Evolutionary conservation across 1,140 invertebrate species (phyloP).

Genomic region (Procambarus virginalis): DNA sequence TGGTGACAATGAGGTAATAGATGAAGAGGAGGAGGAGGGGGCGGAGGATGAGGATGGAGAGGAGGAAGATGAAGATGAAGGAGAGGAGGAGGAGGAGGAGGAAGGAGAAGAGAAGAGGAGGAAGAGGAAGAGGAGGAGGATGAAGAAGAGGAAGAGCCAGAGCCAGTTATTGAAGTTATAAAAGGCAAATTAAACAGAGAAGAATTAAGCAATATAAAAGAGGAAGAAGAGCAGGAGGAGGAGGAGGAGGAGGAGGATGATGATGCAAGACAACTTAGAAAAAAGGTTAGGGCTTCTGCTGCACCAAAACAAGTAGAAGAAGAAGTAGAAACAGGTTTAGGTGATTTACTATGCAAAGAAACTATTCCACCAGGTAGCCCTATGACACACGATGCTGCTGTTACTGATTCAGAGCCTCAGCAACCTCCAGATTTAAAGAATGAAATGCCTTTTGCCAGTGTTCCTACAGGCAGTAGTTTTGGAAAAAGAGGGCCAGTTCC

Average conservation of each 20-base stretch:
- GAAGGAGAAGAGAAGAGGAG: conserved; percentile 24
- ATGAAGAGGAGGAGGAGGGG: conserved; percentile 26
- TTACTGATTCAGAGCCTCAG: conserved; percentile 48
- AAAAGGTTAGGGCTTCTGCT: conserved; percentile 36
- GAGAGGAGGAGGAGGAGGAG: background rate
- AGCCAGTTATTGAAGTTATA: background rate
- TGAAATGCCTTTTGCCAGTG: conserved; percentile 67
- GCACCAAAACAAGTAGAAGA: conserved; percentile 57
- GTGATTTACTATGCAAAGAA: conserved; percentile 68
- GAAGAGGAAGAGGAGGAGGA: conserved; percentile 12
- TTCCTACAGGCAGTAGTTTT: conserved; percentile 64
- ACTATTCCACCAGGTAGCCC: conserved; percentile 69
- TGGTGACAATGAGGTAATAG: conserved; percentile 30
- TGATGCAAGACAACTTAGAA: conserved; percentile 25
- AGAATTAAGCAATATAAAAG: background rate
- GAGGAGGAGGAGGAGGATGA: conserved; percentile 38
- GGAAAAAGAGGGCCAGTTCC: conserved; percentile 54
- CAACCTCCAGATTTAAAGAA: conserved; percentile 58
- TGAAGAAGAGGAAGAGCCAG: background rate
- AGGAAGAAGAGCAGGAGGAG: background rate
- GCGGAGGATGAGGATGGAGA: conserved; percentile 35
- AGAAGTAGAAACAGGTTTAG: conserved; percentile 61
- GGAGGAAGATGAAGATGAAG: conserved; percentile 37
- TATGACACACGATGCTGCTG: conserved; percentile 59
- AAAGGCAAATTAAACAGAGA: conserved; percentile 13